Evolutionary conservation across 2,797 vertebrate genomes (phyloP).

Genomic region (Melanogrammus aeglefinus): DNA sequence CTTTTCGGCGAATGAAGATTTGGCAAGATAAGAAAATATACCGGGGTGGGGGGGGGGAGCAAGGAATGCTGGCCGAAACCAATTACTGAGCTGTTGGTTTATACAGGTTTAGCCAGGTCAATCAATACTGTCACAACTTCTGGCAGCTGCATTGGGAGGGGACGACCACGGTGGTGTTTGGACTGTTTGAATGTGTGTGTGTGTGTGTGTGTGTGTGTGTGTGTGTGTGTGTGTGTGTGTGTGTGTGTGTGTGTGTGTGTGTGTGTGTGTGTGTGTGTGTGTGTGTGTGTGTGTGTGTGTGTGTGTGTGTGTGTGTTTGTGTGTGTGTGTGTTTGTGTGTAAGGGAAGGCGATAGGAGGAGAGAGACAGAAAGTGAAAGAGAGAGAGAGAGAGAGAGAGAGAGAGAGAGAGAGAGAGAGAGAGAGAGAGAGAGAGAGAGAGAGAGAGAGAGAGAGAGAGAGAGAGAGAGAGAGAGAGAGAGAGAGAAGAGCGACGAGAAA

Average conservation of each 20-base stretch:
- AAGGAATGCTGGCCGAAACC: conserved; percentile 34
- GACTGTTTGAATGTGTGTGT: too few relatives aligned
- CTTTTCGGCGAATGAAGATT: too few relatives aligned
- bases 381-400: background rate
- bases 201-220: too few relatives aligned
- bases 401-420: too few relatives aligned
- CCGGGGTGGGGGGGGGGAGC: conserved; percentile 8
- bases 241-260: too few relatives aligned
- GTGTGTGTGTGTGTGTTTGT: conserved; percentile 11
- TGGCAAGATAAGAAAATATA: too few relatives aligned
- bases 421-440: conserved; percentile 32
- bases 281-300: conserved; percentile 8
- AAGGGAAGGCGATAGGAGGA: conserved; percentile 9
- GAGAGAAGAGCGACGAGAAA: conserved; percentile 1
- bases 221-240: too few relatives aligned
- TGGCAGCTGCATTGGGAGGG: conserved; percentile 32
- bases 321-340: conserved; percentile 21
- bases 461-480: conserved; percentile 46
- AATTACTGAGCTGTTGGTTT: conserved; percentile 18
- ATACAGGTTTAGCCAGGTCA: conserved; percentile 39
- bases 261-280: background rate
- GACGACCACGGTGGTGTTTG: too few relatives aligned
- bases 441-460: conserved; percentile 21
- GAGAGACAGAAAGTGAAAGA: background rate
- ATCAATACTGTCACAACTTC: conserved; percentile 52